Base-by-base conservation (phyloP, 1,140 invertebrate species). In the Asbolus verrucosus region DNA sequence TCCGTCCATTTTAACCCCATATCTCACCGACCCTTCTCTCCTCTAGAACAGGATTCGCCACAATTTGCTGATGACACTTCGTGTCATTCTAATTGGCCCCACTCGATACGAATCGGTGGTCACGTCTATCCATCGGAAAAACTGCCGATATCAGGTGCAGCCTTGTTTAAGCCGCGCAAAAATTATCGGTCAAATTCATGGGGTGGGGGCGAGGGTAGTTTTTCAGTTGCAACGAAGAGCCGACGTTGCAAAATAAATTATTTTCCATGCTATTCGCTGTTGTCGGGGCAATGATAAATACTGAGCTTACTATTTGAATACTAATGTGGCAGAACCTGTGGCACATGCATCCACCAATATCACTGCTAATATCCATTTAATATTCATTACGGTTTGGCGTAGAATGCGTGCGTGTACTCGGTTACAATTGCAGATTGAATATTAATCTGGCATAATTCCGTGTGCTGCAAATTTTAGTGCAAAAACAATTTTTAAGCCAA, bases 351-450 rank as follows among this genome's bases (percentile, higher is more conserved):
- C 21, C 21, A 27, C 46, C 46, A 27, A 54, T 54, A 54, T 54
- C 46, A 54, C 46, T 54, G 46, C 46, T 54, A 54, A 54, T 54
- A 54, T 54, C 46, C 46, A 54, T 54, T 54, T 54, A 54, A 54
- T 54, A 54, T 54, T 54, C 46, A 54, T 54, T 54, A 54, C 46
- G 21, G 6, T 54, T 46, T n/a, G 41, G 41, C n/a, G 19, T 54
- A 54, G 18, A 54, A 54, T 54, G 46, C 18, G 46, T 54, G 46
- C 46, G 46, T 54, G 46, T 54, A 54, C 46, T 27, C 46, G 46
- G 46, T n/a, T 27, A 27, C 46, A 54, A 24, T 54, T 27, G 21
- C 21, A 54, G 46, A 54, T 46, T 54, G 46, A 54, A 54, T 54
- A 54, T 54, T 54, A 54, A 46, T 41, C 13, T 15, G 39, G 39